These are phyloP conservation scores for Enteromius afrohamiltoni DNA, from an alignment of 2,797 vertebrate species.

Conservation along the genomic window DNA sequence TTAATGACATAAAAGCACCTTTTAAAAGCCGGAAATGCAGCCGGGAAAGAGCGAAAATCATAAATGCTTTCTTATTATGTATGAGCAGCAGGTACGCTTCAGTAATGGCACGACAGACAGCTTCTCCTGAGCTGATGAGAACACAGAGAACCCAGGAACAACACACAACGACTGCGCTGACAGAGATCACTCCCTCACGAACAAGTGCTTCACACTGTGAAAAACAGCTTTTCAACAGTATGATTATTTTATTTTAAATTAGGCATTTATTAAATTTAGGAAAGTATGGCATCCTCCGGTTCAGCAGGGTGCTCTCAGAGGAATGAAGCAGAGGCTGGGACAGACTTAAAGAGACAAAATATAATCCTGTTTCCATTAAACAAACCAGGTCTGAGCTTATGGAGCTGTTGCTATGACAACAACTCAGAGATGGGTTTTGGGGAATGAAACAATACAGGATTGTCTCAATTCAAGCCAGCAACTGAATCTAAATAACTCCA, in stretches of 20 bases:
- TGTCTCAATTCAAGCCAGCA: slow-evolving; percentile 10
- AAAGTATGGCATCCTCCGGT: background rate
- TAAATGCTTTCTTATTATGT: background rate
- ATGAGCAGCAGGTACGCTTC: background rate
- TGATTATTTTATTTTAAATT: background rate
- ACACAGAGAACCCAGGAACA: background rate
- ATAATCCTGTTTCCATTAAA: slow-evolving; percentile 19
- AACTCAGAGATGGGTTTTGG: slow-evolving; percentile 16
- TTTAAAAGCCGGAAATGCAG: background rate
- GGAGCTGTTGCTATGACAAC: slow-evolving; percentile 29
- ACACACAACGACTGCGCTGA: background rate
- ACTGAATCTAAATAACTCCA: background rate
- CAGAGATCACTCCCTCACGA: background rate
- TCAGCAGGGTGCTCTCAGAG: background rate
- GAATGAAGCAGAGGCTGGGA: background rate
- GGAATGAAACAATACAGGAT: slow-evolving; percentile 12
- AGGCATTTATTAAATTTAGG: background rate
- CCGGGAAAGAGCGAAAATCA: background rate
- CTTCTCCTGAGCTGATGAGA: slow-evolving; percentile 6
- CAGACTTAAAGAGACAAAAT: background rate
- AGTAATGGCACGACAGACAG: slow-evolving; percentile 12
- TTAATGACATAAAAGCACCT: background rate
- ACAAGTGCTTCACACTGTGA: background rate
- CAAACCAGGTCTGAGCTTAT: slow-evolving; percentile 23
- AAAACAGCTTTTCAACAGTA: background rate